These are phyloP conservation scores for Oscheius sp. DNA, from an alignment of 2,888 invertebrate species.

Conservation along the genomic window DNA sequence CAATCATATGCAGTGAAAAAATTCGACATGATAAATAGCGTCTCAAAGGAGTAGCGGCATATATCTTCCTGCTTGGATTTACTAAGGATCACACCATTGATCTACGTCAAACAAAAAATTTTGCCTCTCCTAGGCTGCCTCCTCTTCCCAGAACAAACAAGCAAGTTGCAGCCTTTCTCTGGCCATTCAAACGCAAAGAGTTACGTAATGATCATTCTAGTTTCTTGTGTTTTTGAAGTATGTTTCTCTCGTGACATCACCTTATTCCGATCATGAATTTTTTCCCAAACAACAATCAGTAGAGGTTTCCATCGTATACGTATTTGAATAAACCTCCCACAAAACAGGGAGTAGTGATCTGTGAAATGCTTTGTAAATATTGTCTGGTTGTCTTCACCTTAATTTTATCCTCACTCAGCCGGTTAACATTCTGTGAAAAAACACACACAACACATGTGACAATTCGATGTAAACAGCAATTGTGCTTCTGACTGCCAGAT, in stretches of 20 bases:
- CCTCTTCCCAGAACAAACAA: conserved; percentile 1
- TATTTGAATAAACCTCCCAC: not conserved
- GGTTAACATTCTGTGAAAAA: not conserved
- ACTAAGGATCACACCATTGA: conserved; percentile 1
- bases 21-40: conserved; percentile 13
- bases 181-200: no score
- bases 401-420: not conserved
- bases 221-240: no score
- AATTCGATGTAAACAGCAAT: not conserved
- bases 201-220: no score
- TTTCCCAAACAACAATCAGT: conserved; percentile 3
- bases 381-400: not conserved
- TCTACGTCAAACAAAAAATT: not conserved
- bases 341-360: conserved; percentile 1
- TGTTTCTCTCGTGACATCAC: not conserved
- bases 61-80: not conserved
- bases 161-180: not conserved
- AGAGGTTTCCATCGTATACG: not conserved
- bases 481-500: not conserved
- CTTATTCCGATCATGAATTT: not conserved
- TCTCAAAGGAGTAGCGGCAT: conserved; percentile 1
- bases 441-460: not conserved
- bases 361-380: not conserved
- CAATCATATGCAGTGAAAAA: conserved; percentile 2
- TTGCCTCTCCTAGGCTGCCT: not conserved